Evolutionary conservation across 2,888 invertebrate genomes (phyloP).

Genomic region (Brachypterus glaber): DNA sequence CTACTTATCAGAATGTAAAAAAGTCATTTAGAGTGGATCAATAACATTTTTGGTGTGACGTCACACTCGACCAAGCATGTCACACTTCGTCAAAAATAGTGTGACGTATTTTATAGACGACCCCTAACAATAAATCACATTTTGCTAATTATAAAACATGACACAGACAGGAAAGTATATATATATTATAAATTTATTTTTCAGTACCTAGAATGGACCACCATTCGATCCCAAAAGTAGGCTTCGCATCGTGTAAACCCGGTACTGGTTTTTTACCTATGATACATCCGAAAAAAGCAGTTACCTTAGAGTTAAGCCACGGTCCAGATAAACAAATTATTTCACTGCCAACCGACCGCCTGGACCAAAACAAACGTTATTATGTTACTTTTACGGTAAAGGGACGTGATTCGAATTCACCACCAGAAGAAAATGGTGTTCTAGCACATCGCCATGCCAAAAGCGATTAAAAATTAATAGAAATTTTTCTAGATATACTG

Average conservation of each 20-base stretch:
- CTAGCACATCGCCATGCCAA: conserved; percentile 39
- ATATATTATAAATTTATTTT: conserved; percentile 29
- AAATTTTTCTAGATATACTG: too few species aligned
- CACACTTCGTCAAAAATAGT: too few species aligned
- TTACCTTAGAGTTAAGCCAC: conserved; percentile 72
- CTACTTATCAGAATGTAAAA: too few species aligned
- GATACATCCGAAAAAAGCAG: conserved; percentile 50
- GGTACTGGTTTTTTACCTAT: conserved; percentile 55
- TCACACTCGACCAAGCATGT: too few species aligned
- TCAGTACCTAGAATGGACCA: conserved; percentile 71
- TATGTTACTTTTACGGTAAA: conserved; percentile 89
- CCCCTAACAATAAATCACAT: too few species aligned
- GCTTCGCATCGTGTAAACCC: conserved; percentile 39
- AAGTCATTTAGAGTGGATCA: too few species aligned
- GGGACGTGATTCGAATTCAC: conserved; percentile 48
- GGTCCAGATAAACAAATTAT: conserved; percentile 79
- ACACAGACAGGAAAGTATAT: too few species aligned
- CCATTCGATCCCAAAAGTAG: conserved; percentile 68
- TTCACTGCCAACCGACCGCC: conserved; percentile 74
- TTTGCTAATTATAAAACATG: too few species aligned
- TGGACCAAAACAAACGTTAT: conserved; percentile 83
- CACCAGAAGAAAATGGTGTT: conserved; percentile 22
- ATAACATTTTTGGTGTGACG: too few species aligned
- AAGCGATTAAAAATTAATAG: conserved; percentile 32
- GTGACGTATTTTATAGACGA: too few species aligned